Conservation (phyloP, 2,797 vertebrate genomes). For the Mus caroli region DNA sequence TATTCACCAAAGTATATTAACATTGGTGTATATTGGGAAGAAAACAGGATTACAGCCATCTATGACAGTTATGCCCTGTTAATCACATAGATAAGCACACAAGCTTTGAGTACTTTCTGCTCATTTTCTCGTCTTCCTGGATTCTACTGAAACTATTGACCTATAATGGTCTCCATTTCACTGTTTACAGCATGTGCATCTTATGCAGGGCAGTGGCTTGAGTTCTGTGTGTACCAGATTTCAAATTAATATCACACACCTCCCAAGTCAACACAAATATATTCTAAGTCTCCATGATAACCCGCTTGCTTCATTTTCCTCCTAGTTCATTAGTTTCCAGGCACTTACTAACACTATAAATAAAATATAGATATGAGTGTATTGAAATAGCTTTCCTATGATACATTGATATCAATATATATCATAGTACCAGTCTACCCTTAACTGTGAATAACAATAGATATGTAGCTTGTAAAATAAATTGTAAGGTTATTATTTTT, state of each 20-base stretch:
- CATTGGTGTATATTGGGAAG: background rate
- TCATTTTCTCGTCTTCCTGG: background rate
- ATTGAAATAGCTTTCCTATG: constrained; percentile 2
- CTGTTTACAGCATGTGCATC: background rate
- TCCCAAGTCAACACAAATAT: background rate
- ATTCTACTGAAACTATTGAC: background rate
- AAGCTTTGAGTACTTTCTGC: background rate
- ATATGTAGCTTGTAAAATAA: background rate
- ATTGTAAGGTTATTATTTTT: background rate
- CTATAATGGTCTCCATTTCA: background rate
- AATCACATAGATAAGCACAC: background rate
- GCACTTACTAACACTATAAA: background rate
- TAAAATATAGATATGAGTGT: background rate
- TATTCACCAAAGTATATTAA: too few relatives aligned
- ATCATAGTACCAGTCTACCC: background rate
- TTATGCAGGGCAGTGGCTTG: background rate
- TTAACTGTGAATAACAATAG: background rate
- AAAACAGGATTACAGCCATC: background rate
- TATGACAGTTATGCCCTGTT: background rate
- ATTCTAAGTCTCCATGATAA: background rate
- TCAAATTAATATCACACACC: background rate
- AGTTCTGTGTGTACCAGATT: background rate
- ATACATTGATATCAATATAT: background rate
- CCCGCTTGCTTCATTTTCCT: background rate
- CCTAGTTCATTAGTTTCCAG: background rate